Percentiles rank a stretch among this genome's conserved stretches.
These are phyloP conservation scores for Melieria omissa DNA, from an alignment of 2,888 invertebrate species.

Conservation along the genomic window DNA sequence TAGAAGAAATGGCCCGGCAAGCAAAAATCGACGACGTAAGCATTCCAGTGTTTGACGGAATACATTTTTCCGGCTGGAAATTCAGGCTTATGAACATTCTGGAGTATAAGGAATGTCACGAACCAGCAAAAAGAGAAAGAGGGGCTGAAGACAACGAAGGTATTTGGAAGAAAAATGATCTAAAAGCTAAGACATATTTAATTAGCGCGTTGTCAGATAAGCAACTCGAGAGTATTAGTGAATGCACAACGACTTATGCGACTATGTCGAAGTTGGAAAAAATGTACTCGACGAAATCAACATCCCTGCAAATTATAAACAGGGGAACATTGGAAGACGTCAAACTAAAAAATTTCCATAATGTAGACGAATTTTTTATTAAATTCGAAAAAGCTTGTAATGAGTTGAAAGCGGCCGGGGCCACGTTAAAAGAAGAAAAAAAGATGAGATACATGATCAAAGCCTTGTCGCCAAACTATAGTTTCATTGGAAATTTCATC, in stretches of 20 bases:
- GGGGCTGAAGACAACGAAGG: not conserved
- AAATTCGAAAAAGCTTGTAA: constrained; percentile 16
- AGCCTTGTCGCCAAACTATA: constrained; percentile 10
- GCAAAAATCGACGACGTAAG: constrained; percentile 15
- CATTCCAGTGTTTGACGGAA: constrained; percentile 18
- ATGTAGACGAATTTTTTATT: constrained; percentile 16
- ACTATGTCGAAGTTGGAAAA: constrained; percentile 9
- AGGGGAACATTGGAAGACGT: constrained; percentile 7
- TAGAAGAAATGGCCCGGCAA: constrained; percentile 13
- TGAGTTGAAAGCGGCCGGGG: constrained; percentile 13
- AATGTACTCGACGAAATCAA: constrained; percentile 12
- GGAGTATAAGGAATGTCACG: constrained; percentile 13
- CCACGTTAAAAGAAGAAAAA: constrained; percentile 13
- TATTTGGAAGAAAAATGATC: constrained; percentile 17
- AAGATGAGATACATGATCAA: constrained; percentile 12
- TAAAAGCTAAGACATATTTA: constrained; percentile 19
- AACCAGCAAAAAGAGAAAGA: constrained; percentile 20
- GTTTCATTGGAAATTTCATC: constrained; percentile 7
- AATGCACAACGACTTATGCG: constrained; percentile 10
- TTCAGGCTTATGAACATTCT: constrained; percentile 19
- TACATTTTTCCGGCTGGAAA: constrained; percentile 23
- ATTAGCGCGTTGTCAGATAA: constrained; percentile 11
- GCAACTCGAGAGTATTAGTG: too few species aligned
- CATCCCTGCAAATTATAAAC: constrained; percentile 10
- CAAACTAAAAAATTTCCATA: constrained; percentile 8